These are phyloP conservation scores for Dryobates pubescens DNA, from an alignment of 2,797 vertebrate genomes.

Conservation along the genomic window DNA sequence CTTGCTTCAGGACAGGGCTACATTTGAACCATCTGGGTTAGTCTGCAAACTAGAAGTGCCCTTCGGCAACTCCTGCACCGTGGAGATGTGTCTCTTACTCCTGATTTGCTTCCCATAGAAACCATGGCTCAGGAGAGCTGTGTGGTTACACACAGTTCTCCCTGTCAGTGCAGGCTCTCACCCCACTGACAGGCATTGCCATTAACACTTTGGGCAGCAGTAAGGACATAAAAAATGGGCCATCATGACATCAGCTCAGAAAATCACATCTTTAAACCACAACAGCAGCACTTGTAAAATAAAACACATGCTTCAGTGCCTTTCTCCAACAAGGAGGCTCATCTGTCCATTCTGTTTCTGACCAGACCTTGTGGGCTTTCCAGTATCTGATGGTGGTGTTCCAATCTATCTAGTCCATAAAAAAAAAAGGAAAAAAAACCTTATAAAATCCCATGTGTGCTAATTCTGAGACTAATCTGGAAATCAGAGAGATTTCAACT, in stretches of 20 bases:
- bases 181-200: neutral
- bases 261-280: neutral
- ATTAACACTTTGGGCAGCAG: neutral
- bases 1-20: neutral
- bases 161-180: neutral
- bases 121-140: neutral
- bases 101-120: neutral
- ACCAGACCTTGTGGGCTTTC: neutral
- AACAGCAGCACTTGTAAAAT: neutral
- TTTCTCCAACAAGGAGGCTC: neutral
- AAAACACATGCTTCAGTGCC: neutral
- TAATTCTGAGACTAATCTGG: slow-evolving; percentile 4
- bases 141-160: neutral
- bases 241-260: neutral
- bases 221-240: neutral
- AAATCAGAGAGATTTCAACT: neutral
- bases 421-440: neutral
- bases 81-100: accelerated
- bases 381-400: neutral
- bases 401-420: neutral
- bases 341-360: neutral
- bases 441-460: neutral
- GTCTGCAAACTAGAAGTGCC: neutral
- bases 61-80: neutral
- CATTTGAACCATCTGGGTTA: neutral